Base-by-base conservation (phyloP, 2,888 invertebrate species). In the Geophilus truncorum region DNA sequence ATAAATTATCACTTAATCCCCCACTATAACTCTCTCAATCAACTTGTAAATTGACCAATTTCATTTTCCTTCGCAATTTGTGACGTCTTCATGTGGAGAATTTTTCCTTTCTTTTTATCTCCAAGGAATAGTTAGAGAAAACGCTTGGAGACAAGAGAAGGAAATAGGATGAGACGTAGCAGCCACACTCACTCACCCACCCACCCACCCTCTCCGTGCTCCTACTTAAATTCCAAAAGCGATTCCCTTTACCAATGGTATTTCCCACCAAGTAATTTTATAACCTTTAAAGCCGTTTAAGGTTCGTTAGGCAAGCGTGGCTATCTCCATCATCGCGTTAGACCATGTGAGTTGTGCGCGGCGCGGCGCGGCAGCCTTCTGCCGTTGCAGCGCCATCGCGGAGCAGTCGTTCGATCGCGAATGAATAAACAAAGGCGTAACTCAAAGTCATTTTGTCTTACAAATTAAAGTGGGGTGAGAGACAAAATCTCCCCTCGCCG, bases 271-370 rank as follows among this genome's bases (percentile, higher is more conserved):
- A 32, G 80, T 80, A 80, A 80, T 80, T 80, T 80, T 62, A 70
- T 80, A 70, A 28, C 70, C 80, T 80, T 80, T 80, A 80, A 80
- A 80, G 70, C n/a, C 18, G 80, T 80, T 80, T 80, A 62, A 70
- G 70, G 80, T 80, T 80, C 80, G 80, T 80, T 80, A 80, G 70
- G 80, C 80, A 32, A 62, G 34, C 30, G 28, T 34, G 28, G 80
- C 70, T 34, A 80, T 30, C 32, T 80, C 34, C 34, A 62, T 80
- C 80, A 32, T 80, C 34, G 18, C 18, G 70, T 80, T 80, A 79
- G 32, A 79, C 51, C 51, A 21, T 23, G n/a, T 34, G 18, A 21
- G 76, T 32, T 34, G 18, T 25, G 34, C 32, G 12, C 30, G 32
- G 77, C 30, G 32, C n/a, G n/a, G n/a, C n/a, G n/a, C n/a, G n/a